Evolutionary conservation across 2,113 vertebrate genomes (phyloP).

Genomic region (Ctenomys sociabilis): DNA sequence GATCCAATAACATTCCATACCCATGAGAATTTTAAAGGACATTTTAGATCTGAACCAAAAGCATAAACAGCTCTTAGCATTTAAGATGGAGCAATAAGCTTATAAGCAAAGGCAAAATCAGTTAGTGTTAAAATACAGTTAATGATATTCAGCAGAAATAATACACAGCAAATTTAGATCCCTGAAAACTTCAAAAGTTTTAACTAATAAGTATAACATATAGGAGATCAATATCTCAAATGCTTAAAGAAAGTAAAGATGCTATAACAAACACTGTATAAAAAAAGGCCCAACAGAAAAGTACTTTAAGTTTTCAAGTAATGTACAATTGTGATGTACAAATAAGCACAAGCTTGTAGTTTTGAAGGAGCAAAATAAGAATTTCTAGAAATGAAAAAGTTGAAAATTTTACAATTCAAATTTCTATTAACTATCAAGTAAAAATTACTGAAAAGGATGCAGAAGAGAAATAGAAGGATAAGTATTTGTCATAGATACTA

Average conservation of each 20-base stretch:
- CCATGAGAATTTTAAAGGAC: not conserved
- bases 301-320: not conserved
- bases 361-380: not conserved
- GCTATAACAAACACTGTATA: not conserved
- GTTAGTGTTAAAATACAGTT: not conserved
- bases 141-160: not conserved
- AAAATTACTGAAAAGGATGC: not conserved
- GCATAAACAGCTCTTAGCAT: not conserved
- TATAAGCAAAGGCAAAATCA: not conserved
- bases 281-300: not conserved
- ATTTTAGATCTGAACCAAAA: not conserved
- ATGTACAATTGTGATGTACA: not conserved
- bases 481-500: not conserved
- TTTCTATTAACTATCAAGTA: not conserved
- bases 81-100: not conserved
- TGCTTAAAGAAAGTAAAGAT: not conserved
- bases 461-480: not conserved
- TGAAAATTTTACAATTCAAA: not conserved
- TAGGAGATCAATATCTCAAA: not conserved
- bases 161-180: not conserved
- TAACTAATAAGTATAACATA: not conserved
- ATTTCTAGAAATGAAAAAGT: constrained; percentile 13
- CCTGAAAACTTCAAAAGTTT: not conserved
- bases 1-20: not conserved
- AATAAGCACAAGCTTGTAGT: not conserved